Evolutionary conservation across 2,113 vertebrate species (phyloP).

Genomic region (Chloroceryle aenea): DNA sequence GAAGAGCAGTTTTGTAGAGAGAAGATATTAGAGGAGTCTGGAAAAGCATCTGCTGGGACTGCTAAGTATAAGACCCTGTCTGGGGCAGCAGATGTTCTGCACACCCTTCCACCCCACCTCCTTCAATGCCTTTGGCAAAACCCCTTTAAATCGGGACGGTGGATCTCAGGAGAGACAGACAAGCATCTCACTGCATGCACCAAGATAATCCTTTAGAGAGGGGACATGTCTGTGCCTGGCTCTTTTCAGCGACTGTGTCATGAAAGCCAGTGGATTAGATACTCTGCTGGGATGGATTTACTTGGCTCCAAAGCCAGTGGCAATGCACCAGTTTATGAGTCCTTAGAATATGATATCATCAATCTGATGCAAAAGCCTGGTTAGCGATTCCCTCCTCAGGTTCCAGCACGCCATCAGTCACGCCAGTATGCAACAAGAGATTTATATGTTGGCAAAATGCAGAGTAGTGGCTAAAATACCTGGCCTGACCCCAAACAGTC

Average conservation of each 20-base stretch:
- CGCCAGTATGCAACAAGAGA: neutral
- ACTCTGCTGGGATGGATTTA: neutral
- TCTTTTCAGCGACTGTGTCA: neutral
- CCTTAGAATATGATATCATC: neutral
- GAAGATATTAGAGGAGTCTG: neutral
- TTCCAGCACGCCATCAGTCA: neutral
- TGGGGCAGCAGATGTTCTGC: neutral
- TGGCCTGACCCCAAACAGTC: neutral
- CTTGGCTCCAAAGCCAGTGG: neutral
- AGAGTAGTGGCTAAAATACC: neutral
- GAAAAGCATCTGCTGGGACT: neutral
- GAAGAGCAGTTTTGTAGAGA: neutral
- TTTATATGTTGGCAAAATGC: neutral
- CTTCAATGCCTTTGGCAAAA: neutral
- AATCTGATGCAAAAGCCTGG: neutral
- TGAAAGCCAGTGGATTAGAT: neutral
- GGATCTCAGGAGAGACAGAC: neutral
- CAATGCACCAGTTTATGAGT: neutral
- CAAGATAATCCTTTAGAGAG: neutral
- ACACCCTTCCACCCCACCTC: neutral
- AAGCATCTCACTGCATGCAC: accelerated
- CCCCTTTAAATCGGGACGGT: neutral
- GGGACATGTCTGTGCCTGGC: neutral
- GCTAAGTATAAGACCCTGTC: neutral
- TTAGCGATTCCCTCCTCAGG: neutral